phyloP scores from a whole-genome alignment of 2,797 vertebrate species.

The Sandelia bainsii region DNA sequence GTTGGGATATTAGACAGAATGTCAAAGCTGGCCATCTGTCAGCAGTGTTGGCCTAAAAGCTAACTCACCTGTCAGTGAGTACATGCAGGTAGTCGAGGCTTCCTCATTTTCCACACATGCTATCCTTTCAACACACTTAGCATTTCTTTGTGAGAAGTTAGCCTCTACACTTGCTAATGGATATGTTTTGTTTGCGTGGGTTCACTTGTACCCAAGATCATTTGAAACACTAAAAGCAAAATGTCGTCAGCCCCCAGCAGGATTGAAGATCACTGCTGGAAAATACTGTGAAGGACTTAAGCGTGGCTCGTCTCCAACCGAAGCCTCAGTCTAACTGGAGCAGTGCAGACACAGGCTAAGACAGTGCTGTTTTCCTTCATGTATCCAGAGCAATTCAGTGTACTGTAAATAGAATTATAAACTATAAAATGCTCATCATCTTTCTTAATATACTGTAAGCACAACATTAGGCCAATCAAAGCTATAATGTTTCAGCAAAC shows the following conservation, averaged over 20 bases:
- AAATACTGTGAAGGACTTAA: conserved; percentile 4
- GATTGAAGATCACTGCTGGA: conserved; percentile 16
- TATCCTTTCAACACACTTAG: too few relatives aligned
- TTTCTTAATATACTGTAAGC: not conserved
- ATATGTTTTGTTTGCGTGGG: not conserved
- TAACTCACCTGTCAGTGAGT: conserved; percentile 4
- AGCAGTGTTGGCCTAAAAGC: not conserved
- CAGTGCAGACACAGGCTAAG: not conserved
- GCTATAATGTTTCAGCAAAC: not conserved
- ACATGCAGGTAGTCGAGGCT: not conserved
- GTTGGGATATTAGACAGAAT: conserved; percentile 7
- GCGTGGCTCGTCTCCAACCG: too few relatives aligned
- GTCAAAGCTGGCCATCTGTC: not conserved
- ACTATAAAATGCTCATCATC: not conserved
- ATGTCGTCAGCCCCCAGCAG: not conserved
- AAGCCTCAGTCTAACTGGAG: not conserved
- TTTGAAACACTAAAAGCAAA: conserved; percentile 10
- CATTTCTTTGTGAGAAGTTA: too few relatives aligned
- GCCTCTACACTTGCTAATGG: not conserved
- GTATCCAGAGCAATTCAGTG: not conserved
- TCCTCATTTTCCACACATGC: not conserved
- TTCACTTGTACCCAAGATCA: not conserved
- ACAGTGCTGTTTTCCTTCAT: not conserved
- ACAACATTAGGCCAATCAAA: not conserved
- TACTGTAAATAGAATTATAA: not conserved